Conservation (phyloP, 2,888 invertebrate genomes). For the Peribatodes rhomboidaria region DNA sequence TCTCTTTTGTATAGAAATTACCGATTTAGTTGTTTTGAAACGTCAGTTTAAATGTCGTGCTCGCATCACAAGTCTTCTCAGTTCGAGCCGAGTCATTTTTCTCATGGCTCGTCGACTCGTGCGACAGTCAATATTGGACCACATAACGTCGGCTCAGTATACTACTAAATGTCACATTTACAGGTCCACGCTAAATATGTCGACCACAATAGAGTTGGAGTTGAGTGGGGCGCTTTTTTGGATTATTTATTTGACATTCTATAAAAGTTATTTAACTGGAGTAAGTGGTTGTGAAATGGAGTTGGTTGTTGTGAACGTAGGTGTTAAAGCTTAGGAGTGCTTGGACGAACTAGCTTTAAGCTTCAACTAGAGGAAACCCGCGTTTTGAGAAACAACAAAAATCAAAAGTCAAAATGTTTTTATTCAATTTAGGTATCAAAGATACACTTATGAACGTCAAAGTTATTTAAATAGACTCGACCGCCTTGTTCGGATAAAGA, state of each 20-base stretch:
- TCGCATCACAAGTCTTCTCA: not conserved
- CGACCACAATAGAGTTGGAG: constrained; percentile 16
- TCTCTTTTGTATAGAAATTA: too few species aligned
- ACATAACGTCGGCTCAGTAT: constrained; percentile 11
- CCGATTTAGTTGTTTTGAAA: too few species aligned
- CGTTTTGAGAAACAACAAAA: too few species aligned
- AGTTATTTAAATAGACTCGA: too few species aligned
- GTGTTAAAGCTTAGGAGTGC: too few species aligned
- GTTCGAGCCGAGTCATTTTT: not conserved
- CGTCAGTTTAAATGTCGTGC: too few species aligned
- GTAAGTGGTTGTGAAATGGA: not conserved
- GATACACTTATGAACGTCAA: too few species aligned
- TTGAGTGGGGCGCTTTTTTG: constrained; percentile 15
- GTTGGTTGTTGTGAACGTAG: not conserved
- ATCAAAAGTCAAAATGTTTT: too few species aligned
- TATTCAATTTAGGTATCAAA: too few species aligned
- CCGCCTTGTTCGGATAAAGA: too few species aligned
- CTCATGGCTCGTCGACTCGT: not conserved
- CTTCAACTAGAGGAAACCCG: too few species aligned
- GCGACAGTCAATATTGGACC: constrained; percentile 28
- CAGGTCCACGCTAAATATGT: constrained; percentile 27
- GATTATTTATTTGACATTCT: constrained; percentile 2
- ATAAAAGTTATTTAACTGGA: constrained; percentile 6
- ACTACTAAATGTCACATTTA: constrained; percentile 33
- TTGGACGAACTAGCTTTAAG: too few species aligned